Base-by-base conservation (phyloP, 2,113 vertebrate genomes). In the Tragelaphus imberbis region DNA sequence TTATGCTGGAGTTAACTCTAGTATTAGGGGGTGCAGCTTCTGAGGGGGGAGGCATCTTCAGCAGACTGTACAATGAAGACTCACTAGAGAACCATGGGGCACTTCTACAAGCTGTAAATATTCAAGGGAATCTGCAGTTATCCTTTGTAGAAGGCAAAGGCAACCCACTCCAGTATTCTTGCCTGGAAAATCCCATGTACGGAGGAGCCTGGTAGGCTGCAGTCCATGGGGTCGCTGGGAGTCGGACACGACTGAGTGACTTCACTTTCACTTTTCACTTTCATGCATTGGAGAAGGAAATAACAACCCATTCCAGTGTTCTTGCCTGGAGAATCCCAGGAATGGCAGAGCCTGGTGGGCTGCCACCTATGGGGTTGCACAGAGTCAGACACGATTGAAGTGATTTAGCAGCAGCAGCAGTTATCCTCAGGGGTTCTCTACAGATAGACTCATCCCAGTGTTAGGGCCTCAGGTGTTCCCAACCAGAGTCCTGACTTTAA, bases 281-380 rank as follows among this genome's bases (percentile, higher is more conserved):
- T 21, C 65, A 36, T 36, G 33, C 4, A 10, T 21, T 68, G 33
- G 4, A 68, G 65, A 21, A 68, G 33, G 17, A 68, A 21, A 11
- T 68, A n/a, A n/a, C 33, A 68, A 36, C 65, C 17, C 8, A 36
- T n/a, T 68, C 33, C 65, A 21, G 2, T 10, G 33, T 68, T 68
- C 17, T 68, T 68, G 65, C 65, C 17, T 68, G 33, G 17, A 68
- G 33, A 68, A 68, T 36, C 17, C 65, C 65, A 68, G 2, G 16
- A 17, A 36, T 0, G 55, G 55, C 7, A 0, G 55, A 23, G 55
- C 21, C 7, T 23, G 55, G 55, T 56, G 55, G 19, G 55, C 55
- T 56, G 55, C 19, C 7, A 1, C 23, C 55, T 9, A 56, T 56
- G 19, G 55, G 19, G 19, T 56, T 2, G 0, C 55, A 23, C 55